Base-by-base conservation (phyloP, 2,888 invertebrate genomes). In the Hemicrepidius hirtus region DNA sequence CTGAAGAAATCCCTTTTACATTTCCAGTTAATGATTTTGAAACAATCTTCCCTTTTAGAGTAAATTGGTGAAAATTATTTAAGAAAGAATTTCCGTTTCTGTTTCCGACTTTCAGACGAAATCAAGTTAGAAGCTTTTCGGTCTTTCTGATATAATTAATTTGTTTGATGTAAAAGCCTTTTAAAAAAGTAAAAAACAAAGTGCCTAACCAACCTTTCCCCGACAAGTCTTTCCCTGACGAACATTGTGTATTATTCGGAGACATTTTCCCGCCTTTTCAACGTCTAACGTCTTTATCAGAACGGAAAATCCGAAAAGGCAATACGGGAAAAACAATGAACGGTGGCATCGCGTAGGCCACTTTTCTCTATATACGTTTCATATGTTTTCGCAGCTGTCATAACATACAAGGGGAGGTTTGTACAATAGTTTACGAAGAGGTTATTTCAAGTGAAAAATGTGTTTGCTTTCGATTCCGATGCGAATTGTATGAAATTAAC, bases 401-500 rank as follows among this genome's bases (percentile, higher is more conserved):
- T 66, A 77, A 69, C 57, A 64, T 64, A 50, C 68, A 73, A 68
- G 75, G 77, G 76, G 77, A 70, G 74, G 74, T 75, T 80, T 75
- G 71, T 77, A 77, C 76, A 76, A 78, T 77, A 77, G 78, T 78
- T 81, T 80, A 79, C 79, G 78, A 78, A 79, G 77, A 77, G 79
- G 79, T 80, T 80, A 79, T 78, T 79, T 80, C 74, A 69, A 73
- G 73, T 77, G 74, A 77, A 68, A 76, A 73, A 79, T 79, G 80
- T 79, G 77, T 76, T 78, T 76, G 75, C 75, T 76, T 78, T 74
- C 75, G 73, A 73, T 77, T 75, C 76, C 62, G 67, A 76, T 75
- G 68, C 68, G 74, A 67, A 73, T 75, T 65, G 64, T 64, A 69
- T 77, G 62, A 79, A 78, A 79, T 81, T 82, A 80, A 76, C 77